phyloP scores from a whole-genome alignment of 2,888 invertebrate species.

The Ligdia adustata region DNA sequence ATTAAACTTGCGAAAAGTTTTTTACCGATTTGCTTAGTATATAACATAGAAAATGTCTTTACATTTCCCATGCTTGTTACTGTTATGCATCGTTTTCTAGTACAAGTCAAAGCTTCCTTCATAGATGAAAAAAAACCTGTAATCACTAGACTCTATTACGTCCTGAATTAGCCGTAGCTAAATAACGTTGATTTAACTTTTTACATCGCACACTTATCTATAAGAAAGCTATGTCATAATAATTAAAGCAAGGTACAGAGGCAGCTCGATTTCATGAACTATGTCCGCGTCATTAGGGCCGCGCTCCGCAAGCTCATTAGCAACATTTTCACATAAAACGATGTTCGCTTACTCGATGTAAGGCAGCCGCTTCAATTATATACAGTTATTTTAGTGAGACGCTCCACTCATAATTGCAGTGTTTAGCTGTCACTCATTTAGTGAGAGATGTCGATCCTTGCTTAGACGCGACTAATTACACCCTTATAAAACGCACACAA shows the following conservation, averaged over 20 bases:
- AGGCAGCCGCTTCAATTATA: constrained; percentile 71
- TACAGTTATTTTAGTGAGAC: constrained; percentile 76
- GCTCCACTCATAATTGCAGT: constrained; percentile 68
- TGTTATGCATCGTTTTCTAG: constrained; percentile 4
- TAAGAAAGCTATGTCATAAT: constrained; percentile 47
- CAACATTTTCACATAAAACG: constrained; percentile 77
- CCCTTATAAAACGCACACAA: constrained; percentile 40
- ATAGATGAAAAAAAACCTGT: constrained; percentile 14
- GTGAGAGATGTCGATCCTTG: constrained; percentile 63
- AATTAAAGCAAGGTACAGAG: constrained; percentile 46
- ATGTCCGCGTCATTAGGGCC: constrained; percentile 70
- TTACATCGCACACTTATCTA: constrained; percentile 34
- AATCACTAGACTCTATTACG: constrained; percentile 29
- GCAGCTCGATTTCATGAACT: constrained; percentile 62
- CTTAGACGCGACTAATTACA: constrained; percentile 52
- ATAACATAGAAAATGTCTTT: too few species aligned
- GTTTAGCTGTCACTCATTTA: constrained; percentile 73
- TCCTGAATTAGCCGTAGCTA: constrained; percentile 31
- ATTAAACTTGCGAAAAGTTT: too few species aligned
- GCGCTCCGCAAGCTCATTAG: constrained; percentile 71
- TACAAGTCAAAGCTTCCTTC: neutral
- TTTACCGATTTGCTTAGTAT: too few species aligned
- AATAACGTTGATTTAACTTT: constrained; percentile 32
- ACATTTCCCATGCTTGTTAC: neutral
- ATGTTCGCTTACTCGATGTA: constrained; percentile 65